Evolutionary conservation across 2,888 invertebrate genomes (phyloP).

Genomic region (Leucophora obtusa): DNA sequence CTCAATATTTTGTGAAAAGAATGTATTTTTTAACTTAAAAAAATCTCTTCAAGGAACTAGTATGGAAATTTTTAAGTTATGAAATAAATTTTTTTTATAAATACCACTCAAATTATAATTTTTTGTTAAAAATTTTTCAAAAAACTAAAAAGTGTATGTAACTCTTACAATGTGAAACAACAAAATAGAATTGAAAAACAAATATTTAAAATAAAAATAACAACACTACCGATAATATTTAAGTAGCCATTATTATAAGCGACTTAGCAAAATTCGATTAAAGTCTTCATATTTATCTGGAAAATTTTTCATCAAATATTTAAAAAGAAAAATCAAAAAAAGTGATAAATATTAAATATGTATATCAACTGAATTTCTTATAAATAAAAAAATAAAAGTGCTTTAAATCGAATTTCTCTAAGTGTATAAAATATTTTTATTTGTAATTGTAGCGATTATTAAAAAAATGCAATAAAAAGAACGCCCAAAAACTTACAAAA

Average conservation of each 20-base stretch:
- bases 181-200: neutral
- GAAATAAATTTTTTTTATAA: neutral
- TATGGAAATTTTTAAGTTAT: neutral
- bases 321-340: no score
- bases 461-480: constrained; percentile 33
- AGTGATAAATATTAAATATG: no score
- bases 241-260: constrained; percentile 10
- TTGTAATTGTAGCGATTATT: constrained; percentile 35
- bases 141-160: neutral
- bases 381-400: no score
- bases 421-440: neutral
- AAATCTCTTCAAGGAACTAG: no score
- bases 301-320: no score
- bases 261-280: neutral
- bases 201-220: constrained; percentile 4
- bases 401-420: neutral
- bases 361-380: no score
- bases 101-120: neutral
- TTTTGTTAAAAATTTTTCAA: neutral
- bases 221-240: constrained; percentile 35
- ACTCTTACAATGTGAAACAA: neutral
- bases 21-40: no score
- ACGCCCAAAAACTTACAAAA: constrained; percentile 1
- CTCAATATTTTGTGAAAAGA: neutral
- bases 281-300: neutral